phyloP scores from a whole-genome alignment of 2,797 vertebrate species.

The Odontamblyopus lacepedii region DNA sequence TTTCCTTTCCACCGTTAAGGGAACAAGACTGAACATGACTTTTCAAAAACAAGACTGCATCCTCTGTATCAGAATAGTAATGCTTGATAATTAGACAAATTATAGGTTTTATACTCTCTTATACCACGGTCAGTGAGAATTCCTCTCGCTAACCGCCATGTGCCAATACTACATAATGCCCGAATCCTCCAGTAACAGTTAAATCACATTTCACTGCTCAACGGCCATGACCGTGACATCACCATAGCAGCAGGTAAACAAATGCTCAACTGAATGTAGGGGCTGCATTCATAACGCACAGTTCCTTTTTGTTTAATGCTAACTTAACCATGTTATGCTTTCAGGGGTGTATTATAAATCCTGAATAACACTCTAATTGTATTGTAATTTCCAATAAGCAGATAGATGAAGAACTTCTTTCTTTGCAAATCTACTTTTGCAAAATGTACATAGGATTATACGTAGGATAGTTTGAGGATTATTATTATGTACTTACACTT shows the following conservation, averaged over 20 bases:
- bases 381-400: not conserved
- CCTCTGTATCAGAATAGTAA: not conserved
- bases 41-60: not conserved
- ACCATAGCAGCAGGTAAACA: too few relatives aligned
- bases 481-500: too few relatives aligned
- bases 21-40: not conserved
- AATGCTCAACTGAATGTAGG: too few relatives aligned
- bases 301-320: too few relatives aligned
- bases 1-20: not conserved
- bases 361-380: not conserved
- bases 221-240: too few relatives aligned
- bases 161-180: too few relatives aligned
- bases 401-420: not conserved
- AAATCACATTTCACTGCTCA: too few relatives aligned
- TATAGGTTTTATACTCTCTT: not conserved
- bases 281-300: too few relatives aligned
- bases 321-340: not conserved
- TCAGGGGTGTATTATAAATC: not conserved
- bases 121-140: too few relatives aligned
- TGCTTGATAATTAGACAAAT: conserved; percentile 2
- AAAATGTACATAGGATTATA: not conserved
- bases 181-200: too few relatives aligned
- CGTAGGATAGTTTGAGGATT: too few relatives aligned
- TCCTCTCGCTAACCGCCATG: too few relatives aligned
- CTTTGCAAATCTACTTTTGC: not conserved